phyloP scores from a whole-genome alignment of 2,888 invertebrate genomes.

The Magallana nippona region DNA sequence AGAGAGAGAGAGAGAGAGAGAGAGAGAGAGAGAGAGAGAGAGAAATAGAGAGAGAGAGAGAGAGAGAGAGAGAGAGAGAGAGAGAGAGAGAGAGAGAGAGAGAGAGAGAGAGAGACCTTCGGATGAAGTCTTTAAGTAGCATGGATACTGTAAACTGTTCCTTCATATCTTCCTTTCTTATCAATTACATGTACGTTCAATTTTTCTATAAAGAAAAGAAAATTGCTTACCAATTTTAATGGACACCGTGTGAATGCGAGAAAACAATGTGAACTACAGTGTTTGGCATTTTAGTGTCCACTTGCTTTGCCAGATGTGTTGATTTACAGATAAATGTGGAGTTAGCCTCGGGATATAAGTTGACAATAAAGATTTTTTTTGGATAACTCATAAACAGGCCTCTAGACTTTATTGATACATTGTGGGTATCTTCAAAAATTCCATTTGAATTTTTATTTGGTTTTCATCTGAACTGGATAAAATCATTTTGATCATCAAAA shows the following conservation, averaged over 20 bases:
- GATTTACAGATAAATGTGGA: neutral
- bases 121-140: conserved; percentile 58
- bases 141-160: conserved; percentile 67
- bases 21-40: neutral
- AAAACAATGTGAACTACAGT: no score
- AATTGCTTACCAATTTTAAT: neutral
- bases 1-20: neutral
- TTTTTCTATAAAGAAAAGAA: neutral
- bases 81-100: neutral
- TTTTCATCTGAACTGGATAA: no score
- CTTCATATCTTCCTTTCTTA: neutral
- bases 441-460: no score
- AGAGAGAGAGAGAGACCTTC: conserved; percentile 47
- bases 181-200: neutral
- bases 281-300: neutral
- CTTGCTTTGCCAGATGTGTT: neutral
- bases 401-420: no score
- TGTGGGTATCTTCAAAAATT: no score
- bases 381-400: no score
- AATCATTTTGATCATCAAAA: no score
- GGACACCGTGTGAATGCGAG: no score
- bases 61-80: neutral
- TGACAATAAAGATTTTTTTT: no score
- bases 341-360: neutral
- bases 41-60: neutral